phyloP scores from a whole-genome alignment of 2,113 vertebrate genomes.

The Triplophysa tibetana region DNA sequence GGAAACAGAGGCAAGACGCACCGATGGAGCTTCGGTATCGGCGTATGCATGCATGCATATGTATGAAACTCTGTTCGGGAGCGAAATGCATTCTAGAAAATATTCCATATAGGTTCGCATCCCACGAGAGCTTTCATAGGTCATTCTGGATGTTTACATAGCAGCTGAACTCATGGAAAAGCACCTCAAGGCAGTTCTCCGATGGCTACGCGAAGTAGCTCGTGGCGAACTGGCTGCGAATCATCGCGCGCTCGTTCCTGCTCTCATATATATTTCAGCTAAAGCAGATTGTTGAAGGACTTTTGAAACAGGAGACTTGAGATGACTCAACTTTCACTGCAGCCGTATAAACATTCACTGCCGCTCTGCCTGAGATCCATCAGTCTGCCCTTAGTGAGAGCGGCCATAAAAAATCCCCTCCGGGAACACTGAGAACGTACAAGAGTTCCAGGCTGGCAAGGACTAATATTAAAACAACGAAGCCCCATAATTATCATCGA shows the following conservation, averaged over 20 bases:
- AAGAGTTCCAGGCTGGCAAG: conserved; percentile 68
- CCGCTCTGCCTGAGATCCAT: conserved; percentile 62
- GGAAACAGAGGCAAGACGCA: neutral
- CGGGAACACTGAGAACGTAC: conserved; percentile 65
- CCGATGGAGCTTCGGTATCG: neutral
- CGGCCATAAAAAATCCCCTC: conserved; percentile 62
- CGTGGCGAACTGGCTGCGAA: neutral
- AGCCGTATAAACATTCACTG: conserved; percentile 71
- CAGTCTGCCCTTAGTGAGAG: conserved; percentile 58
- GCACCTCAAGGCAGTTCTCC: conserved; percentile 9
- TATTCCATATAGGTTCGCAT: conserved; percentile 3
- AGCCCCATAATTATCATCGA: conserved; percentile 77
- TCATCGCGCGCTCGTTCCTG: neutral
- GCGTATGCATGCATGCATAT: neutral
- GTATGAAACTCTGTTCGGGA: conserved; percentile 14
- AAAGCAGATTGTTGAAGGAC: conserved; percentile 43
- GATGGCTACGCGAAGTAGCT: conserved; percentile 14
- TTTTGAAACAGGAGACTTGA: conserved; percentile 61
- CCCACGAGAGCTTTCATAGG: conserved; percentile 39
- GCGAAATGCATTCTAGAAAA: conserved; percentile 4
- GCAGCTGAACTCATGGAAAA: conserved; percentile 32
- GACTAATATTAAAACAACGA: conserved; percentile 82
- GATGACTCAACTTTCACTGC: conserved; percentile 62
- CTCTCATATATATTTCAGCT: conserved; percentile 39
- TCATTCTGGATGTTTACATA: conserved; percentile 46